These are phyloP conservation scores for Oscheius sp. DNA, from an alignment of 1,140 invertebrate genomes.

Conservation along the genomic window DNA sequence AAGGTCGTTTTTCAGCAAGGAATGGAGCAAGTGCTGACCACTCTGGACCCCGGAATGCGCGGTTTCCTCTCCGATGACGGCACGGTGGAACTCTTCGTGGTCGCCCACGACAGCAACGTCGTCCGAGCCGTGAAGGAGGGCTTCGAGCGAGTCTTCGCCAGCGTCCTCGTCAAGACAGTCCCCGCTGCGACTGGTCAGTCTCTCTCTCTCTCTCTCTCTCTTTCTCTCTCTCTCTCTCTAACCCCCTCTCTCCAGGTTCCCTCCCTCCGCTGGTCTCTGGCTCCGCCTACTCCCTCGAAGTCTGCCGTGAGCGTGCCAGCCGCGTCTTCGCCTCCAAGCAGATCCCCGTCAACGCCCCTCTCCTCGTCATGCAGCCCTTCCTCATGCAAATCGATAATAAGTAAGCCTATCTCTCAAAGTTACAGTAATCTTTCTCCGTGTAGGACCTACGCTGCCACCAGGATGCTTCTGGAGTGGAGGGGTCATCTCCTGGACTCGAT, in stretches of 20 bases:
- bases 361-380: slow-evolving; percentile 3
- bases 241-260: not conserved
- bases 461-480: not conserved
- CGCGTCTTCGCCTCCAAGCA: not conserved
- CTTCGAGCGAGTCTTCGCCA: slow-evolving; percentile 13
- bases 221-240: not conserved
- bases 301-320: not conserved
- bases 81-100: not conserved
- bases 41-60: slow-evolving; percentile 30
- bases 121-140: slow-evolving; percentile 1
- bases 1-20: too few species aligned
- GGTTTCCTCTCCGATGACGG: slow-evolving; percentile 20
- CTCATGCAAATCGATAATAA: not conserved
- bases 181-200: not conserved
- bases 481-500: not conserved
- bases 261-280: not conserved
- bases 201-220: not conserved
- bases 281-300: not conserved
- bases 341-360: not conserved
- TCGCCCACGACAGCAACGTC: not conserved
- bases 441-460: not conserved
- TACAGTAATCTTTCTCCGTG: not conserved
- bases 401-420: not conserved
- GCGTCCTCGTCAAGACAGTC: not conserved
- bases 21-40: slow-evolving; percentile 26